A percentile compares a stretch with the other conserved stretches of the same genome.
phyloP scores from a whole-genome alignment of 2,797 vertebrate species.

The Neostethus bicornis region DNA sequence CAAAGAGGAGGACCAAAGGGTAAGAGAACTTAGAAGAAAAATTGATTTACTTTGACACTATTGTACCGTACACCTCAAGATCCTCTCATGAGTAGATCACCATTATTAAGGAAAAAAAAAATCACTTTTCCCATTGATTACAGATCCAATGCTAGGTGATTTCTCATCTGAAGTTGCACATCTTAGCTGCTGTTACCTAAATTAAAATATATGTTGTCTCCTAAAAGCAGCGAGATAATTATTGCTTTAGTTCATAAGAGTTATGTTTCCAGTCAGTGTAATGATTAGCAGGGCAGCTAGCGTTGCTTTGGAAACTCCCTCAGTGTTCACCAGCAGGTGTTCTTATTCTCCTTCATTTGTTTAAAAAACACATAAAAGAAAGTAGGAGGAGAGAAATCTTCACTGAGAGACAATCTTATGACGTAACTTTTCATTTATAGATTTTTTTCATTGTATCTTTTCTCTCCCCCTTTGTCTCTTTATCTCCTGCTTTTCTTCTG shows the following conservation, averaged over 20 bases:
- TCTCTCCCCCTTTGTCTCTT: constrained; percentile 57
- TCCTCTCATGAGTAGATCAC: too few species aligned
- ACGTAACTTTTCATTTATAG: constrained; percentile 9
- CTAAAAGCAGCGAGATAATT: constrained; percentile 27
- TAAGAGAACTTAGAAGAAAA: constrained; percentile 68
- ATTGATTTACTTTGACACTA: neutral
- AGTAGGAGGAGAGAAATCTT: constrained; percentile 8
- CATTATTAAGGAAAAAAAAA: too few species aligned
- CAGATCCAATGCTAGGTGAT: constrained; percentile 62
- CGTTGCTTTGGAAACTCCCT: constrained; percentile 78
- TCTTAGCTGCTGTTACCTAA: constrained; percentile 48
- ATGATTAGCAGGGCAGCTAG: constrained; percentile 76
- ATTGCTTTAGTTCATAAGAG: constrained; percentile 37
- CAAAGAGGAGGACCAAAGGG: constrained; percentile 99
- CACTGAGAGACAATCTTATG: constrained; percentile 2
- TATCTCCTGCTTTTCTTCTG: constrained; percentile 50
- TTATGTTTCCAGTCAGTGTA: constrained; percentile 67
- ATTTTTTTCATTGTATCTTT: constrained; percentile 21
- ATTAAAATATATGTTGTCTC: constrained; percentile 14
- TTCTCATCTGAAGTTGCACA: constrained; percentile 48
- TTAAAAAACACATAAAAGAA: constrained; percentile 42
- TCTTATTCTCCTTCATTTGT: constrained; percentile 42
- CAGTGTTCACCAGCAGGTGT: constrained; percentile 66
- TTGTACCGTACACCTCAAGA: too few species aligned
- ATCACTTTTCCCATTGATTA: constrained; percentile 54